Base-by-base conservation (phyloP, 2,888 invertebrate genomes). In the Caenorhabditis sp. region DNA sequence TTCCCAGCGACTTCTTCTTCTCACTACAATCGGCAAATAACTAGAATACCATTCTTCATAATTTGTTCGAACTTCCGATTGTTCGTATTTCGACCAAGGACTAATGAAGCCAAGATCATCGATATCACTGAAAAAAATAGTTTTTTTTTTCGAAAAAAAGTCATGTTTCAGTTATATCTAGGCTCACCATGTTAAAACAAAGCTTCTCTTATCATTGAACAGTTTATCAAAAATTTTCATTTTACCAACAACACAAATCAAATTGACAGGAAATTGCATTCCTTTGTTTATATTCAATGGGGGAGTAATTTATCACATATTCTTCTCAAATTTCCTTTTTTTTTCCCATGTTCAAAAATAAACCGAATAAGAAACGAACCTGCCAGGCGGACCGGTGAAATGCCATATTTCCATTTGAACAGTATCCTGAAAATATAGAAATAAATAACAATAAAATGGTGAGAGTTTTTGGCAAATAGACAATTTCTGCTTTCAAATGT, bases 21-120 rank as follows among this genome's bases (percentile, higher is more conserved):
- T 19, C n/a, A 77, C 73, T 10, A 79, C 66, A 19, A 70, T 70
- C 55, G 73, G 77, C 19, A 73, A 62, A 63, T 81, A 79, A 10
- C 61, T 53, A 3, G 71, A 58, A 62, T 77, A 78, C 67, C 77
- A 81, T 24, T 65, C 26, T 31, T 69, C 74, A 62, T 79, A 81
- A 53, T 76, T 75, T 49, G 66, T 63, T 53, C 64, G 43, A 43
- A 60, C 53, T 21, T 66, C 69, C 60, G 58, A 62, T 37, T 74
- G 58, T 21, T 66, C 68, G 36, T 58, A 26, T 5, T 58, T 57
- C 14, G 68, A 66, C 81, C 81, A 81, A 21, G 81, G 81, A 51
- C 76, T 68, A 21, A 68, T 31, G 61, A 81, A 81, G 12, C 81
- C 81, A 27, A 81, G 69, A 71, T 78, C 78, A 59, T 81, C 81